A percentile compares a stretch with the other conserved stretches of the same genome.
Evolutionary conservation across 2,888 invertebrate genomes (phyloP).

Genomic region (Troides oblongomaculatus): DNA sequence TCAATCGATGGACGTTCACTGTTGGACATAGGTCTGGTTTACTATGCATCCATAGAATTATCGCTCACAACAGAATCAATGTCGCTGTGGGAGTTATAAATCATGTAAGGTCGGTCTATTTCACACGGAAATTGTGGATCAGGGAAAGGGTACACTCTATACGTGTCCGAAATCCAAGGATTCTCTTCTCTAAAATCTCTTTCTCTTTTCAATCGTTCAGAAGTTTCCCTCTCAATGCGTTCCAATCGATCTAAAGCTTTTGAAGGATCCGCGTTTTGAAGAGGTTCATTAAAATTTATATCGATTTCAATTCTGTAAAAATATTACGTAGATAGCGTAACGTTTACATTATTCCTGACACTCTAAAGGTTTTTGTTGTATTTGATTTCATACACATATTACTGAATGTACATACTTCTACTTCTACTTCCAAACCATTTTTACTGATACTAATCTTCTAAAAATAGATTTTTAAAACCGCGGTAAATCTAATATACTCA

Average conservation of each 20-base stretch:
- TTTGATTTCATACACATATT: background rate
- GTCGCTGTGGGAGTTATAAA: conserved; percentile 17
- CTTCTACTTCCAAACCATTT: no score
- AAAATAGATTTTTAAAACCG: no score
- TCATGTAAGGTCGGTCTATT: background rate
- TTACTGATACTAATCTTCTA: no score
- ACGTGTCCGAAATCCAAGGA: background rate
- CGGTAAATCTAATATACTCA: no score
- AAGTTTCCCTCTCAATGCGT: conserved; percentile 66
- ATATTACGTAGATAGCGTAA: background rate
- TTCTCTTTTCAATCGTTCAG: conserved; percentile 49
- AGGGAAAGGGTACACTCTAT: conserved; percentile 1
- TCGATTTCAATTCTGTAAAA: conserved; percentile 63
- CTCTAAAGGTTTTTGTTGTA: background rate
- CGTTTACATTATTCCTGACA: no score
- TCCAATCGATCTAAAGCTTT: conserved; percentile 66
- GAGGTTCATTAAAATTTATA: conserved; percentile 58
- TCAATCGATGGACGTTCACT: no score
- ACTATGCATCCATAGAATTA: background rate
- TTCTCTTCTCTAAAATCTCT: conserved; percentile 29
- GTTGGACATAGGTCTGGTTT: no score
- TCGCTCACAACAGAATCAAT: conserved; percentile 21
- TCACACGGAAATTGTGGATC: conserved; percentile 1
- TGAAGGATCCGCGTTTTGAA: conserved; percentile 51
- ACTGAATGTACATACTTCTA: no score